Evolutionary conservation across 1,140 invertebrate species (phyloP), one percentile per base, ranked within the genome.

Genomic region (Scaptomyza hsui): DNA sequence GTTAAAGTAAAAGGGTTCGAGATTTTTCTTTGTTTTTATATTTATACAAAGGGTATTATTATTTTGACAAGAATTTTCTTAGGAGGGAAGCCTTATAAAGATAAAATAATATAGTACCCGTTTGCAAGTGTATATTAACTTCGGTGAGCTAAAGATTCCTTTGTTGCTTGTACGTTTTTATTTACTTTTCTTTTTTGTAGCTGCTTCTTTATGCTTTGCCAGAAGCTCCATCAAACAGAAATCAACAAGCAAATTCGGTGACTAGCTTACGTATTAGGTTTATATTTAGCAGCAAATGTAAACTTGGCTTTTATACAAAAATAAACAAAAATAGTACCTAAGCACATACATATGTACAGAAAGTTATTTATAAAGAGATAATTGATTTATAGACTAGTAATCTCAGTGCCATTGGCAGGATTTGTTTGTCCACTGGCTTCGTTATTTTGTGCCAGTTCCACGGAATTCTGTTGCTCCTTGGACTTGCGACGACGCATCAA

Each of bases 341-440:
- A 32, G 45, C 24, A 44, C 13, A 72, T 44, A 44, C 13, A 69
- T 61, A 62, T 64, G 49, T 70, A 72, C 26, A 45, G 32, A 24
- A 24, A n/a, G 39, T 15, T 67, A 24, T 48, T 24, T 26, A 26
- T 26, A 5, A 45, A 24, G 15, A 35, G 18, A 5, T 49, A 49
- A 51, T 63, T 63, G 49, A 9, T 26, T 72, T 75, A 90, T 15
- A 90, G 88, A 90, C 88, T 90, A 88, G 88, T 90, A 39, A 90
- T 89, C 67, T 90, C 88, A 32, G 62, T 83, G 64, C 81, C 88
- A 26, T 42, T 55, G n/a, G 37, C 19, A 39, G 82, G 67, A 49
- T 64, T 73, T n/a, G 69, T 52, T 9, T 61, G 60, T 10, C 67
- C 63, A 55, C 71, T 75, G 6, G 39, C 44, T 4, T 57, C 71